Evolutionary conservation across 2,113 vertebrate genomes (phyloP).

Genomic region (Globicephala melas): DNA sequence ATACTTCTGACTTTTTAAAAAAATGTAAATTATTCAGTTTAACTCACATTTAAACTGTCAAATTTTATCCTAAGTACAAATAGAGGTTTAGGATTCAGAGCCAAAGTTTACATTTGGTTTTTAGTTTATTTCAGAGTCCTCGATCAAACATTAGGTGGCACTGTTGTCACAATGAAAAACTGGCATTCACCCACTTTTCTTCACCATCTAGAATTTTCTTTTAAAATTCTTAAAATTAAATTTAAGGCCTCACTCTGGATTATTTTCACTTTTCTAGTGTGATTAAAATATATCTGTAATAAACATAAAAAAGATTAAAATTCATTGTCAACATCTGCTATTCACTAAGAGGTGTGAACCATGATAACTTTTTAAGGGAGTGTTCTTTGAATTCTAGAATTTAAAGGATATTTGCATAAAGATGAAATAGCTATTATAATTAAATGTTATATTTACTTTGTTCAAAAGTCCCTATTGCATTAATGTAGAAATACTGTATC

Average conservation of each 20-base stretch:
- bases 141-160: constrained; percentile 84
- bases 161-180: constrained; percentile 82
- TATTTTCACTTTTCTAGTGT: constrained; percentile 52
- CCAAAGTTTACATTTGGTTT: neutral
- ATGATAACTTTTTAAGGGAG: constrained; percentile 49
- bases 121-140: neutral
- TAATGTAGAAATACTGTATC: neutral
- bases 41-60: neutral
- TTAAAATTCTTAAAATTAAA: neutral
- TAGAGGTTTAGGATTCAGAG: neutral
- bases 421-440: constrained; percentile 17
- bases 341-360: constrained; percentile 51
- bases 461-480: neutral
- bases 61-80: neutral
- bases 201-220: neutral
- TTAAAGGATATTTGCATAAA: constrained; percentile 28
- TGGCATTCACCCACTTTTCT: neutral
- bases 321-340: constrained; percentile 66
- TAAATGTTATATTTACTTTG: constrained; percentile 45
- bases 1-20: neutral
- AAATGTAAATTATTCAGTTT: neutral
- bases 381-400: constrained; percentile 26
- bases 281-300: constrained; percentile 65
- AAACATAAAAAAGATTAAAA: constrained; percentile 65
- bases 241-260: neutral